Evolutionary conservation across 2,113 vertebrate genomes (phyloP).

Genomic region (Trogon melanurus): DNA sequence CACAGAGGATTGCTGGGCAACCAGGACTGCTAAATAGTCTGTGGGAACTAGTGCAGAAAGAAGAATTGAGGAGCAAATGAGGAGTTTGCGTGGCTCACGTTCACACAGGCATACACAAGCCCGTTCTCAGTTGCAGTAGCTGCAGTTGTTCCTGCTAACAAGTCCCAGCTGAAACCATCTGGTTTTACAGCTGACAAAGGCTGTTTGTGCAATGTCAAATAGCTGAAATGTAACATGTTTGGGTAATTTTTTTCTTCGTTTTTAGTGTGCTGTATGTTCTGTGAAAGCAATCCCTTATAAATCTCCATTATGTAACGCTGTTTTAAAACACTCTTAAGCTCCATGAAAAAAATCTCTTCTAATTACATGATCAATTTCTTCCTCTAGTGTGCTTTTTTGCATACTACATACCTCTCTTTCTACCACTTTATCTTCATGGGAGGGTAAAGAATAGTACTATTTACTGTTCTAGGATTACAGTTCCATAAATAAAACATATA

Average conservation of each 20-base stretch:
- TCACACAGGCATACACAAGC: neutral
- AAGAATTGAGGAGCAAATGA: neutral
- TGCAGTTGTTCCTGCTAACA: neutral
- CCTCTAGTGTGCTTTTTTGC: neutral
- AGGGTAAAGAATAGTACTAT: neutral
- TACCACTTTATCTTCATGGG: neutral
- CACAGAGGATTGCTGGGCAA: neutral
- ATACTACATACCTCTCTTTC: neutral
- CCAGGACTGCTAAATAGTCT: neutral
- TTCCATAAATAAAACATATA: slow-evolving; percentile 16
- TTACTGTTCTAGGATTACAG: slow-evolving; percentile 1
- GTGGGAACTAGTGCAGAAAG: neutral
- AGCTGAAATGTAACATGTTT: neutral
- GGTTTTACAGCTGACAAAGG: neutral
- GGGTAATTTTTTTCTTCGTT: neutral
- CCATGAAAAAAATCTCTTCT: neutral
- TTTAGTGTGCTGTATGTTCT: neutral
- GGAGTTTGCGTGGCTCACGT: neutral
- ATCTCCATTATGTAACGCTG: neutral
- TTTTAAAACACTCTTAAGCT: neutral
- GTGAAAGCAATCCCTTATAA: neutral
- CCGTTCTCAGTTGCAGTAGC: neutral
- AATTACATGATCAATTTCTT: slow-evolving; percentile 23
- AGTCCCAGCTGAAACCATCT: neutral
- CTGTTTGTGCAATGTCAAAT: neutral